Evolutionary conservation across 2,113 vertebrate genomes (phyloP).

Genomic region (Delphinus delphis): DNA sequence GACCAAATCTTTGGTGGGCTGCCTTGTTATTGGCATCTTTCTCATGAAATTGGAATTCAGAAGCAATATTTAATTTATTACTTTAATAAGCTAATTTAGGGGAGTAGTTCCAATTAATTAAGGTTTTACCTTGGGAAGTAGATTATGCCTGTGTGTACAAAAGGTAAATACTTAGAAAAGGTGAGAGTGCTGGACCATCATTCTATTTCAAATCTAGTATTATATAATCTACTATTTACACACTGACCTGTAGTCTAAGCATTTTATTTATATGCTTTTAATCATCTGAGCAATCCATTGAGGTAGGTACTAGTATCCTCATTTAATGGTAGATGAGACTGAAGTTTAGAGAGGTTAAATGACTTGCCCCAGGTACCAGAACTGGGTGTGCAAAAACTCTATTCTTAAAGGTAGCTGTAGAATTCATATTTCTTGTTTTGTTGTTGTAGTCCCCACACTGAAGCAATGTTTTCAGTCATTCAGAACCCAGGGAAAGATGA

Average conservation of each 20-base stretch:
- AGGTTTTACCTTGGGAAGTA: neutral
- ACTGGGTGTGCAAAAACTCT: neutral
- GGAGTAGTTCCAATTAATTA: neutral
- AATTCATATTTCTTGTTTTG: neutral
- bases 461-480: neutral
- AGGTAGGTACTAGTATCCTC: neutral
- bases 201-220: neutral
- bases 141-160: neutral
- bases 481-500: neutral
- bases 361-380: neutral
- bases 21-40: neutral
- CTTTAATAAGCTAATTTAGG: neutral
- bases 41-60: neutral
- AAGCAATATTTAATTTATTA: slow-evolving; percentile 29
- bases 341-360: neutral
- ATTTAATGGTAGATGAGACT: neutral
- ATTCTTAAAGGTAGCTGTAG: neutral
- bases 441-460: neutral
- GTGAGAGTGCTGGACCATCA: neutral
- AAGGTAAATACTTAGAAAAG: neutral
- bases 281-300: neutral
- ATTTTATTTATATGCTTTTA: neutral
- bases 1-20: neutral
- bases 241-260: neutral
- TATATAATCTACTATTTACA: neutral